Evolutionary conservation across 2,113 vertebrate species (phyloP).

Genomic region (Engraulis encrasicolus): DNA sequence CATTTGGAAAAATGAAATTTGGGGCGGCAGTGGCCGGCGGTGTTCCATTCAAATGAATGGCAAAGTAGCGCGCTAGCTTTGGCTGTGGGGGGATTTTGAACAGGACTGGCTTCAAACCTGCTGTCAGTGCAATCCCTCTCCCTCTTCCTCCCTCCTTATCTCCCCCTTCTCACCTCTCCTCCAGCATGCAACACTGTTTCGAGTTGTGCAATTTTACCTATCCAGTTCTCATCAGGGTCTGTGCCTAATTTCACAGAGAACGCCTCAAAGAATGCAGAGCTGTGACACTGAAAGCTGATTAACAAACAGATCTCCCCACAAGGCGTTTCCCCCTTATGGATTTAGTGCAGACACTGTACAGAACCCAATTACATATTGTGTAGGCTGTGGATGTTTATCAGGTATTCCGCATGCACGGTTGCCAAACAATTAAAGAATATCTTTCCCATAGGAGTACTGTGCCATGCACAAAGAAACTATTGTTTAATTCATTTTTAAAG

Average conservation of each 20-base stretch:
- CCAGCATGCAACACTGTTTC: not conserved
- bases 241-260: not conserved
- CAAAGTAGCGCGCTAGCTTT: too few relatives aligned
- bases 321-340: not conserved
- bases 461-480: not conserved
- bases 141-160: too few relatives aligned
- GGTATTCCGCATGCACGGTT: not conserved
- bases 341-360: not conserved
- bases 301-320: not conserved
- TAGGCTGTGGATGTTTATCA: not conserved
- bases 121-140: not conserved
- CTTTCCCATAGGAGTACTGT: not conserved
- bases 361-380: not conserved
- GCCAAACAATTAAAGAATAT: not conserved
- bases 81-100: too few relatives aligned
- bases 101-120: not conserved
- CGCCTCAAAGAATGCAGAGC: not conserved
- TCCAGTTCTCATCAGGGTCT: too few relatives aligned
- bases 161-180: not conserved
- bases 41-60: too few relatives aligned
- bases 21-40: too few relatives aligned
- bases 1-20: too few relatives aligned
- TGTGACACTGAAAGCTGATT: not conserved
- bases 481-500: not conserved
- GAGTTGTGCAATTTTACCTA: too few relatives aligned